Base-by-base conservation (phyloP, 2,113 vertebrate species). In the Atrichornis clamosus region DNA sequence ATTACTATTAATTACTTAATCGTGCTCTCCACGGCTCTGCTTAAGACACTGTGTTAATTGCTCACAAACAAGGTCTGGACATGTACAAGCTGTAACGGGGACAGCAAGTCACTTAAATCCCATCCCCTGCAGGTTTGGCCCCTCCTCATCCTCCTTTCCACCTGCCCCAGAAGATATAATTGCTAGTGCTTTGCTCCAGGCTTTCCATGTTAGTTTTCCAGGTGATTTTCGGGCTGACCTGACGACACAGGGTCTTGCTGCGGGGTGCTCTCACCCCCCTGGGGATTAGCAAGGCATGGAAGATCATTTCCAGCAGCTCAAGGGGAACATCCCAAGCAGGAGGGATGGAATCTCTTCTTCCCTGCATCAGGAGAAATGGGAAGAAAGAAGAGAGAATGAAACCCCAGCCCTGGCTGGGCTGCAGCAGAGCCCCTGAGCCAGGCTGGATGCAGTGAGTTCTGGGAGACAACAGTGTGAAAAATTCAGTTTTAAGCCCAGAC, bases 1-100 rank as follows among this genome's bases (percentile, higher is more conserved):
- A 89, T 96, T 89, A 33, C 64, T 63, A 11, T 84, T 96, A 77
- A 93, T 94, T 60, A 82, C 44, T 83, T 88, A 42, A 76, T 39
- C 0, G 0, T 65, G 42, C 32, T 93, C 37, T 69, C 41, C 23
- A 26, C 0, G 1, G 53, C 50, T 79, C 22, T 75, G 41, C 37
- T 82, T 50, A 60, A 79, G 76, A 73, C 79, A 58, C 41, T 1
- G 7, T 1, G 3, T 77, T 84, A 53, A 70, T 59, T 93, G 27
- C 84, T 81, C 52, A 7, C 35, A 39, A 75, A 77, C 81, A 63
- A 81, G 81, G 42, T 50, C 55, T 80, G 92, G 47, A 47, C 56
- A 15, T 2, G 7, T 53, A 35, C 27, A 19, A 59, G 52, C 20
- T 33, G 10, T 3, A 35, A 52, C 0, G 3, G 46, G 82, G 78